These are phyloP conservation scores for Camponotus fellah DNA, from an alignment of 2,888 invertebrate genomes.

Conservation along the genomic window DNA sequence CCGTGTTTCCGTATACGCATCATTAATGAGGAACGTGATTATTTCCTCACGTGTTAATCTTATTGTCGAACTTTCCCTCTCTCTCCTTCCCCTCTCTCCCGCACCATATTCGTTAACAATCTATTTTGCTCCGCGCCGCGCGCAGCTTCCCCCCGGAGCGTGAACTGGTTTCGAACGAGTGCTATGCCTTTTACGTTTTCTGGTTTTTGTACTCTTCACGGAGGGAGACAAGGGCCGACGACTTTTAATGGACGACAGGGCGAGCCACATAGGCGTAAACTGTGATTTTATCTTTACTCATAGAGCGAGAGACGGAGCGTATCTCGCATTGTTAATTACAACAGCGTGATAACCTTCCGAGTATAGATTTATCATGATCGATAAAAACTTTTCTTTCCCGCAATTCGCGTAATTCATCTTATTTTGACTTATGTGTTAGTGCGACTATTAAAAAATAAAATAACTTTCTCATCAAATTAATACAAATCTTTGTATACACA, in stretches of 20 bases:
- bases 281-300: conserved; percentile 56
- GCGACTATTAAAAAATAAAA: background rate
- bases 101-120: conserved; percentile 71
- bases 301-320: background rate
- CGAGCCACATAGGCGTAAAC: conserved; percentile 78
- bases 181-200: conserved; percentile 81
- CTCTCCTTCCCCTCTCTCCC: background rate
- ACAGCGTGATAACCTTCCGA: background rate
- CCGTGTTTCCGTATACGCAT: background rate
- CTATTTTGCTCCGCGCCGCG: conserved; percentile 71
- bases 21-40: conserved; percentile 50
- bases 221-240: conserved; percentile 80
- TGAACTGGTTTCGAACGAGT: conserved; percentile 77
- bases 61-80: conserved; percentile 47
- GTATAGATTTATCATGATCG: background rate
- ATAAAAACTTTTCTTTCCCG: background rate
- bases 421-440: background rate
- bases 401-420: background rate
- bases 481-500: too few relatives aligned
- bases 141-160: conserved; percentile 74
- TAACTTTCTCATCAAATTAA: too few relatives aligned
- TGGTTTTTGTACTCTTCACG: conserved; percentile 77
- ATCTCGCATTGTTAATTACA: background rate
- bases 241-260: conserved; percentile 81
- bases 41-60: conserved; percentile 64